These are phyloP conservation scores for Clanis bilineata DNA, from an alignment of 2,888 invertebrate genomes.

Conservation along the genomic window DNA sequence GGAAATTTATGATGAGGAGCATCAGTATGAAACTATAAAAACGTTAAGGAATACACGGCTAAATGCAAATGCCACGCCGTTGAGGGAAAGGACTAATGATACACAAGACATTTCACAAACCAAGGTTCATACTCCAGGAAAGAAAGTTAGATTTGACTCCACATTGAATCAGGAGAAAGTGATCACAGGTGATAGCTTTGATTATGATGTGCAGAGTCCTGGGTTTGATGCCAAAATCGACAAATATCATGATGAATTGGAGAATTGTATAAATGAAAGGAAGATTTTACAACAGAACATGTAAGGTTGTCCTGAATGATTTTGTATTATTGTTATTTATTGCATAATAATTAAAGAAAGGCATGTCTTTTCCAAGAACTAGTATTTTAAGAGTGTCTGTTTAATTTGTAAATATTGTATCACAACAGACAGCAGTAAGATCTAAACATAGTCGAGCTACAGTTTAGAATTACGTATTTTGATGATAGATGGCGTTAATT, in stretches of 20 bases:
- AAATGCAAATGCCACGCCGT: constrained; percentile 72
- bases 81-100: constrained; percentile 55
- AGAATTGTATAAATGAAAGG: constrained; percentile 77
- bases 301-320: neutral
- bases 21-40: constrained; percentile 73
- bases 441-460: neutral
- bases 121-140: constrained; percentile 63
- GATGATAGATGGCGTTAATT: neutral
- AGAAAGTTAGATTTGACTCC: constrained; percentile 76
- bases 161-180: constrained; percentile 74
- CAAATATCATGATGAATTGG: constrained; percentile 76
- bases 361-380: neutral
- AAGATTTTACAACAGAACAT: constrained; percentile 76
- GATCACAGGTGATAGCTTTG: constrained; percentile 77
- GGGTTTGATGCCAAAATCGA: constrained; percentile 75
- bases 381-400: neutral
- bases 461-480: neutral
- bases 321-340: neutral
- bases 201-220: constrained; percentile 67
- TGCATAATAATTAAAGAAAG: neutral
- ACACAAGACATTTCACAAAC: constrained; percentile 41
- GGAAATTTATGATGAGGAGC: constrained; percentile 58
- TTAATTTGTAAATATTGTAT: neutral
- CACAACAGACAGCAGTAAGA: neutral
- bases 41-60: constrained; percentile 67